Evolutionary conservation across 92 coral and sea anemone genomes (phyloP), one percentile per base, ranked within the genome.

Genomic region (Actinernus sp.): DNA sequence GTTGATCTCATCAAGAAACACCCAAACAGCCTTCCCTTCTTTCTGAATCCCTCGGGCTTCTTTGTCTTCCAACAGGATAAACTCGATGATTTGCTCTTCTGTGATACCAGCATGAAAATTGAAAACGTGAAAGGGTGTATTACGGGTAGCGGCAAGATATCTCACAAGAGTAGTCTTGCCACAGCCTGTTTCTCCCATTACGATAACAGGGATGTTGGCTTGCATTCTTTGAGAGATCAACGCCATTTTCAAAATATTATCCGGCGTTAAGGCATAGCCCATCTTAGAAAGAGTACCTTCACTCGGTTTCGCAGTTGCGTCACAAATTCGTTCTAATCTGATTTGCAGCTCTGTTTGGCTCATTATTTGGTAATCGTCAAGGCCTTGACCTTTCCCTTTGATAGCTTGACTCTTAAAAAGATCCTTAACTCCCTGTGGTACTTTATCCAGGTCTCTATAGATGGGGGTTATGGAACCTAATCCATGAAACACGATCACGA

Each of bases 171-270:
- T 94, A 1, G 98, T 94, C 61, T 94, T 94, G 0, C 98, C 98
- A 63, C 98, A 94, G 38, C 98, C 98, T 11, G 98, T 94, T 69
- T 94, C 98, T 0, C 98, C 98, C 98, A 94, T 94, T 3, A 94
- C 64, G 52, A 94, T 86, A 21, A 94, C 97, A 0, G 98, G 98
- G 34, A 85, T 82, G 37, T 73, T 58, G 20, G 98, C 94, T 31
- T 88, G 85, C 39, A 91, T 86, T 52, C 98, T 88, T 61, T 91
- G 97, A 38, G 91, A 79, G 43, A 94, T 94, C 54, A 94, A 31
- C 22, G 88, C 84, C 98, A 94, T 94, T 74, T 94, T 94, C 61
- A 94, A 67, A 31, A 94, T 58, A 55, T 94, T 94, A 68, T 94
- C 98, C 1, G 95, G 97, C 0, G 98, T 94, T 19, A 94, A 81